Base-by-base conservation (phyloP, 1,140 invertebrate genomes). In the Saccostrea glomerata region DNA sequence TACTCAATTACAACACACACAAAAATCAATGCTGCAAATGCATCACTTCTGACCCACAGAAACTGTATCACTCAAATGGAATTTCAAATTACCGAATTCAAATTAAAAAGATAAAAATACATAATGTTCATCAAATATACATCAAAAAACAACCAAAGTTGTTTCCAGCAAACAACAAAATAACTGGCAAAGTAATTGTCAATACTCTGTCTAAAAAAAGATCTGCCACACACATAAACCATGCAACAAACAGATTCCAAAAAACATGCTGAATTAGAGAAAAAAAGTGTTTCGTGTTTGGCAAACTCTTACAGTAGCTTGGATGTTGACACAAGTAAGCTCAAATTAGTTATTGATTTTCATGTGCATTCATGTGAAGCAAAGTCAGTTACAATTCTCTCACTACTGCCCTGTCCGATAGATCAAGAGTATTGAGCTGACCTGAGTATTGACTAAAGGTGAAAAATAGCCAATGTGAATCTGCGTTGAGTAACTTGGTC, bases 271-370 rank as follows among this genome's bases (percentile, higher is more conserved):
- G 17, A n/a, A 63, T 63, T 63, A 63, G 58, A n/a, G 15, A 63
- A 63, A 63, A 63, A 63, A 63, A 17, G 17, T n/a, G 58, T 63
- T 63, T 63, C 58, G 15, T 63, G 17, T 63, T 63, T n/a, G n/a
- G 58, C 47, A 63, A 20, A 17, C 58, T 63, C 58, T 20, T 63
- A 20, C 70, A 30, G 25, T 30, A 30, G 15, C 13, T 12, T 30
- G 70, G 23, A 77, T 77, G 70, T 17, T 77, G 70, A 77, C 70
- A 77, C 25, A 77, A 36, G 70, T 77, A 77, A 77, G n/a, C n/a
- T 63, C 58, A 63, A 47, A n/a, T 63, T 17, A 36, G 70, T 77
- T 30, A 77, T 77, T 77, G 70, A 77, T 77, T 77, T 77, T 77
- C 70, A 77, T n/a, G 60, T 23, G 20, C 60, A 9, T 30, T 30